Evolutionary conservation across 2,888 invertebrate genomes (phyloP).

Genomic region (Tipula lateralis): DNA sequence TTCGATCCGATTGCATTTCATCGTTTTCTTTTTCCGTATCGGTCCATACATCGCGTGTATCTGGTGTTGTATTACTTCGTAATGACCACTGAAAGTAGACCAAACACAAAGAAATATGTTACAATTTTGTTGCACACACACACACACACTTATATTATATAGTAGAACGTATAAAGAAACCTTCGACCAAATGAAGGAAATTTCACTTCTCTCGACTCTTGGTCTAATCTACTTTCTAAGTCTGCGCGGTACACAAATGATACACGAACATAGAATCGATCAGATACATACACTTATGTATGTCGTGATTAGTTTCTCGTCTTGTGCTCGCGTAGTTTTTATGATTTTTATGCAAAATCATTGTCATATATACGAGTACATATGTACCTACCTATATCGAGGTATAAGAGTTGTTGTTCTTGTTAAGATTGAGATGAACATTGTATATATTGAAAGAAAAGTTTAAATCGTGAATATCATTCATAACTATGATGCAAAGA

Average conservation of each 20-base stretch:
- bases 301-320: neutral
- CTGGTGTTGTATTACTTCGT: constrained; percentile 41
- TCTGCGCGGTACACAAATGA: neutral
- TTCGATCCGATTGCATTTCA: constrained; percentile 37
- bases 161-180: too few species aligned
- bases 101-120: constrained; percentile 19
- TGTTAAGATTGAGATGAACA: neutral
- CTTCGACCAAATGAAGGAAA: neutral
- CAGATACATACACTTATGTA: neutral
- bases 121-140: neutral
- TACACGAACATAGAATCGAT: neutral
- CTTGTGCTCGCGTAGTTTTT: neutral
- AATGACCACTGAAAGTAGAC: constrained; percentile 42
- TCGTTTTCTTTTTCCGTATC: constrained; percentile 37
- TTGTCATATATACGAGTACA: neutral
- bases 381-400: neutral
- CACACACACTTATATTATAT: too few species aligned
- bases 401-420: neutral
- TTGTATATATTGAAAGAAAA: neutral
- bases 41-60: constrained; percentile 42
- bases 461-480: constrained; percentile 4
- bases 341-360: neutral
- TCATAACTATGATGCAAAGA: neutral
- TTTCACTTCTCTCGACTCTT: neutral
- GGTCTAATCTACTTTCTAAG: constrained; percentile 1